Conservation (phyloP, 2,113 vertebrate species). For the Sorex araneus region DNA sequence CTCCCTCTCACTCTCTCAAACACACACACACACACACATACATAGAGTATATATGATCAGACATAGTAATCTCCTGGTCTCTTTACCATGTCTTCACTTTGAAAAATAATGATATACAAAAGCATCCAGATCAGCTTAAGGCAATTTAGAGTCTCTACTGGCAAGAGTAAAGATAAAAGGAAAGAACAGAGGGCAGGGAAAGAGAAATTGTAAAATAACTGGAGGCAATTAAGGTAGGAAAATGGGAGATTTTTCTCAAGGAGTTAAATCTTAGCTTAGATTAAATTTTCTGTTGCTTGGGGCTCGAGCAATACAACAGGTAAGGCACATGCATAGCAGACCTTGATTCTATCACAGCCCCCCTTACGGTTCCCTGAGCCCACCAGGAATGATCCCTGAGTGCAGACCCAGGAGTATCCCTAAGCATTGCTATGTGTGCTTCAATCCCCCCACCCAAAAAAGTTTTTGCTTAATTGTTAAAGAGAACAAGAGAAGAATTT, state of each 20-base stretch:
- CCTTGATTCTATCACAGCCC: too few relatives aligned
- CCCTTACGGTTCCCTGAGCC: too few relatives aligned
- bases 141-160: background rate
- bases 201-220: background rate
- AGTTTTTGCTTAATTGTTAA: background rate
- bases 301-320: too few relatives aligned
- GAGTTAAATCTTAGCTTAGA: background rate
- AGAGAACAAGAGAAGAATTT: slow-evolving; percentile 35
- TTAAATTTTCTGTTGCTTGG: too few relatives aligned
- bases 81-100: background rate
- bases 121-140: background rate
- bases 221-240: background rate
- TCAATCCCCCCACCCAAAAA: too few relatives aligned
- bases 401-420: too few relatives aligned
- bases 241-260: background rate
- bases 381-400: too few relatives aligned
- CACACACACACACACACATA: background rate
- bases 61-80: background rate
- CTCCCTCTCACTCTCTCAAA: too few relatives aligned
- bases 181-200: background rate
- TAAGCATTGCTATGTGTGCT: too few relatives aligned
- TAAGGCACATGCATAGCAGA: too few relatives aligned
- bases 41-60: too few relatives aligned
- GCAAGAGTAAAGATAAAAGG: background rate
- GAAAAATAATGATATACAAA: slow-evolving; percentile 31